Evolutionary conservation across 2,113 vertebrate genomes (phyloP).

Genomic region (Nesoenas mayeri): DNA sequence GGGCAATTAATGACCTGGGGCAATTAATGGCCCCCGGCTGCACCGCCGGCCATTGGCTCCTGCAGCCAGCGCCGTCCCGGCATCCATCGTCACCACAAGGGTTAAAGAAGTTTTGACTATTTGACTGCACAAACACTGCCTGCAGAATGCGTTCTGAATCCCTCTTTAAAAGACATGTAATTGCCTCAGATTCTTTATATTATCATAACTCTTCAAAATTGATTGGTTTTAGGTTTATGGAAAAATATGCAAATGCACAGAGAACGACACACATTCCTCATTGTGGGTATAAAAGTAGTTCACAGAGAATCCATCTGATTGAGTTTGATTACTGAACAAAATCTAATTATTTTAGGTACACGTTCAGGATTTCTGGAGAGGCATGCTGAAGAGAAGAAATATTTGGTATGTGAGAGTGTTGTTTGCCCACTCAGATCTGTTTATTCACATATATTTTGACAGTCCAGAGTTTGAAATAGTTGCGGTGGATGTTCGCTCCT

Average conservation of each 20-base stretch:
- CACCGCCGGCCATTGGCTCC: constrained; percentile 10
- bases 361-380: constrained; percentile 66
- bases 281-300: constrained; percentile 74
- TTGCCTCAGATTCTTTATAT: constrained; percentile 82
- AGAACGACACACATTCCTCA: constrained; percentile 67
- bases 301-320: constrained; percentile 74
- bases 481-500: background rate
- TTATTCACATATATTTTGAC: constrained; percentile 55
- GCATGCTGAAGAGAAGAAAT: constrained; percentile 35
- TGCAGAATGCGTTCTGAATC: constrained; percentile 70
- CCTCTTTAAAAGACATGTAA: constrained; percentile 79
- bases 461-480: background rate
- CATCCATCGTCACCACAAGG: constrained; percentile 38
- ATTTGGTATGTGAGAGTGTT: constrained; percentile 46
- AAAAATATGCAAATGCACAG: constrained; percentile 80
- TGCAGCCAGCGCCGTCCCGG: background rate
- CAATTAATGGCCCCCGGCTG: constrained; percentile 9
- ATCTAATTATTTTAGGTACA: constrained; percentile 76
- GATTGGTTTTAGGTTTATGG: constrained; percentile 85
- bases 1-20: constrained; percentile 61
- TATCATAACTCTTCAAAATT: constrained; percentile 84
- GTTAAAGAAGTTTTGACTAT: constrained; percentile 74
- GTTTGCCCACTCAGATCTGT: constrained; percentile 38
- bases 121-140: constrained; percentile 36
- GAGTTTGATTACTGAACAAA: constrained; percentile 80